phyloP scores from a whole-genome alignment of 1,140 invertebrate genomes.

The Bemisia tabaci region DNA sequence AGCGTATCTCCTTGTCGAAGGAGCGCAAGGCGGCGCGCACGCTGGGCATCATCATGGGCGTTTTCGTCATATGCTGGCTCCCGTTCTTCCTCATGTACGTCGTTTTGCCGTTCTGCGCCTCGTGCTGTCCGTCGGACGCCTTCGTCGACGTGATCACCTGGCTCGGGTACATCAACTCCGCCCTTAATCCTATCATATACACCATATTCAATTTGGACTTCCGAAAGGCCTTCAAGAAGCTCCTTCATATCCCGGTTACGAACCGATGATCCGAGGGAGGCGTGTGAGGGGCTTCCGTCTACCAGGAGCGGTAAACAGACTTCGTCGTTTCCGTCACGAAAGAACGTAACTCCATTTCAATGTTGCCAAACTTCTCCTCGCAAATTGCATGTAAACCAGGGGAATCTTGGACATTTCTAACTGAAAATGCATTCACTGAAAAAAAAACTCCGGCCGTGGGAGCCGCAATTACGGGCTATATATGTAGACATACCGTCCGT shows the following conservation, averaged over 20 bases:
- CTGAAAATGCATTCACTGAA: too few species aligned
- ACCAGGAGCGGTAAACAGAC: too few species aligned
- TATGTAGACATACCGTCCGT: too few species aligned
- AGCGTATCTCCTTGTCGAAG: conserved; percentile 80
- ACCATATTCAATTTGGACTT: conserved; percentile 97
- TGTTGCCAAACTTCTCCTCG: too few species aligned
- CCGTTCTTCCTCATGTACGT: conserved; percentile 95
- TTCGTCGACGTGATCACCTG: conserved; percentile 85
- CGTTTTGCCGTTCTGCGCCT: conserved; percentile 69
- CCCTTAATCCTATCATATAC: conserved; percentile 94
- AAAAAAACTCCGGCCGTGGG: too few species aligned
- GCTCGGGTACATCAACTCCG: conserved; percentile 95
- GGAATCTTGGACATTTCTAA: too few species aligned
- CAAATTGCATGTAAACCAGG: too few species aligned
- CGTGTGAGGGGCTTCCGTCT: too few species aligned
- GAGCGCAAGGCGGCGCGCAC: conserved; percentile 84
- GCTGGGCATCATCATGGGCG: conserved; percentile 85
- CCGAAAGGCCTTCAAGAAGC: conserved; percentile 77
- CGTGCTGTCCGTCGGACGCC: conserved; percentile 54
- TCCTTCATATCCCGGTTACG: conserved; percentile 44
- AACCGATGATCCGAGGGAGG: conserved; percentile 3
- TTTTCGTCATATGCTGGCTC: conserved; percentile 92
- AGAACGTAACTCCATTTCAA: too few species aligned
- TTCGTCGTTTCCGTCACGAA: too few species aligned
- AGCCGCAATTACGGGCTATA: too few species aligned